Percentiles rank a stretch among this genome's conserved stretches.
Conservation (phyloP, 2,797 vertebrate species). For the Thunnus albacares region DNA sequence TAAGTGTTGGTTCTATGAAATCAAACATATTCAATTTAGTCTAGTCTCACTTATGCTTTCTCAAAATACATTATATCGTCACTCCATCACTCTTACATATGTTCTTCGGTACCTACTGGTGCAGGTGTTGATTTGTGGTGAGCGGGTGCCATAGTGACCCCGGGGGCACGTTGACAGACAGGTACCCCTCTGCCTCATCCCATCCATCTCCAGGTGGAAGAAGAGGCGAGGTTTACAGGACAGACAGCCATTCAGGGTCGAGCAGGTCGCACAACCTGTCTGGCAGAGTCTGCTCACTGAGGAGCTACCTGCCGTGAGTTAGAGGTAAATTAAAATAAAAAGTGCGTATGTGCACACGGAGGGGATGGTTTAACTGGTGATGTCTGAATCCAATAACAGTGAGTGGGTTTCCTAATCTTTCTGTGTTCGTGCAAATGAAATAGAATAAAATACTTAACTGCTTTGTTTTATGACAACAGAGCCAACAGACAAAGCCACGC, state of each 20-base stretch:
- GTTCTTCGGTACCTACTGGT: constrained; percentile 85
- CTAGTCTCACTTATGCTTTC: not conserved
- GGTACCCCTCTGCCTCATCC: constrained; percentile 91
- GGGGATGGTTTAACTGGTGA: not conserved
- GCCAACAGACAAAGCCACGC: not conserved
- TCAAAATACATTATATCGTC: not conserved
- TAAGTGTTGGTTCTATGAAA: not conserved
- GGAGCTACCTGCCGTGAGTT: constrained; percentile 55
- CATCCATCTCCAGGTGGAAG: constrained; percentile 92
- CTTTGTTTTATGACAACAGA: constrained; percentile 10
- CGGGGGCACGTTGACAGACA: constrained; percentile 92
- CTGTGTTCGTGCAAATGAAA: not conserved
- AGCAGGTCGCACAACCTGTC: constrained; percentile 91
- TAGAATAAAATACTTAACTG: not conserved
- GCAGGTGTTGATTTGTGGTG: constrained; percentile 92
- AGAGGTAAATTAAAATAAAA: constrained; percentile 13
- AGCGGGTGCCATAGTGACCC: constrained; percentile 90
- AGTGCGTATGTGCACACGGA: not conserved
- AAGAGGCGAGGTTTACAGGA: constrained; percentile 94
- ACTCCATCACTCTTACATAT: not conserved
- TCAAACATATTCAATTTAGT: not conserved
- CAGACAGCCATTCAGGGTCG: constrained; percentile 92
- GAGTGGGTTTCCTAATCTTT: not conserved
- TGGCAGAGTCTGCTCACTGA: constrained; percentile 79
- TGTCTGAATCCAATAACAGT: not conserved